Percentiles rank a stretch among this genome's conserved stretches.
Conservation (phyloP, 2,888 invertebrate genomes). For the Toxonevra muliebris region DNA sequence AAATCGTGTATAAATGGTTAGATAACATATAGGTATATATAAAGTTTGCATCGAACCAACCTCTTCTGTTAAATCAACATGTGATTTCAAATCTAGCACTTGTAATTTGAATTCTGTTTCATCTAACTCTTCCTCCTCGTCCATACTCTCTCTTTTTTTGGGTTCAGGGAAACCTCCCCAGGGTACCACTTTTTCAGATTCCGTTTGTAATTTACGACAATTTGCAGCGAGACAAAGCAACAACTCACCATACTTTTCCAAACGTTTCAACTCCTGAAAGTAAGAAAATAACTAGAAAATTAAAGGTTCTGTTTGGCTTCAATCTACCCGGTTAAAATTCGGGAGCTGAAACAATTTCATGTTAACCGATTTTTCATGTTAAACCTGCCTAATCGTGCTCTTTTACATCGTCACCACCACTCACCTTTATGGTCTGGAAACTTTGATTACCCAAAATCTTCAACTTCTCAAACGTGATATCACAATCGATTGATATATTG, state of each 20-base stretch:
- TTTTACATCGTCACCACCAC: neutral
- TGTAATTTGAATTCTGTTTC: constrained; percentile 42
- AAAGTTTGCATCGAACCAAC: constrained; percentile 22
- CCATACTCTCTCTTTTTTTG: constrained; percentile 23
- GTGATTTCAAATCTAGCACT: constrained; percentile 47
- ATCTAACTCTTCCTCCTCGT: constrained; percentile 26
- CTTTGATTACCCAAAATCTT: constrained; percentile 52
- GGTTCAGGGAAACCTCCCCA: constrained; percentile 44
- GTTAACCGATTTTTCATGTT: too few relatives aligned
- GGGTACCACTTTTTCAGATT: constrained; percentile 57
- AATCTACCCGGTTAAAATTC: too few relatives aligned
- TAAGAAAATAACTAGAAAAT: neutral
- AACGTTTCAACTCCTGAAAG: constrained; percentile 42
- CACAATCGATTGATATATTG: constrained; percentile 45
- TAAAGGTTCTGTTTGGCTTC: too few relatives aligned
- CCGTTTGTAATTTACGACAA: constrained; percentile 59
- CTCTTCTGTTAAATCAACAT: constrained; percentile 53
- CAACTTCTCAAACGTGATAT: constrained; percentile 52
- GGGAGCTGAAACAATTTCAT: too few relatives aligned
- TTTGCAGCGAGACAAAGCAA: constrained; percentile 53
- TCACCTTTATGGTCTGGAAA: constrained; percentile 52
- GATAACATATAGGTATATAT: too few relatives aligned
- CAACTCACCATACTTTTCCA: constrained; percentile 50
- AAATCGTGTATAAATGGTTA: too few relatives aligned
- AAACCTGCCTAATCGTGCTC: too few relatives aligned